phyloP scores from a whole-genome alignment of 2,888 invertebrate species.

The Nephrotoma guestfalica region DNA sequence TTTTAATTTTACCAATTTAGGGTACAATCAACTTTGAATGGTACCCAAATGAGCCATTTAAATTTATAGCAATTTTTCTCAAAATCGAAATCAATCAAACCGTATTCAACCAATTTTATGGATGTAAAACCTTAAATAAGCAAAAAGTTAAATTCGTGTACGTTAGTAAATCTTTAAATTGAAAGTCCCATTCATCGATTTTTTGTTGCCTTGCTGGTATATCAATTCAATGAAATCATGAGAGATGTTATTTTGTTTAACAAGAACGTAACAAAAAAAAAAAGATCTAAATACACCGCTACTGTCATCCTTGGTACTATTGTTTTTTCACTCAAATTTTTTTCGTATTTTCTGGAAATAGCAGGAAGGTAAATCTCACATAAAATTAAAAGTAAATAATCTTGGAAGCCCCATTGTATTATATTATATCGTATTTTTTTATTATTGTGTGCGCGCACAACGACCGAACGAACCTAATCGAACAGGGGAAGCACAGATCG shows the following conservation, averaged over 20 bases:
- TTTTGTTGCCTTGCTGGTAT: not conserved
- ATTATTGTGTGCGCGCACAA: not conserved
- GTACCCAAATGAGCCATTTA: not conserved
- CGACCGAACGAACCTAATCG: not conserved
- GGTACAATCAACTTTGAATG: too few species aligned
- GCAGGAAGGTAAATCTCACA: not conserved
- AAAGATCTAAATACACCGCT: conserved; percentile 1
- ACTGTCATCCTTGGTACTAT: conserved; percentile 3
- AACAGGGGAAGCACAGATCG: not conserved
- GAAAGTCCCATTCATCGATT: not conserved
- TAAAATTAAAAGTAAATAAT: not conserved
- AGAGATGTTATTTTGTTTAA: not conserved
- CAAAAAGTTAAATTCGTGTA: not conserved
- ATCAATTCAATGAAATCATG: not conserved
- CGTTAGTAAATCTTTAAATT: not conserved
- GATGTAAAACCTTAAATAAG: not conserved
- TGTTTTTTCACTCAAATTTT: conserved; percentile 1
- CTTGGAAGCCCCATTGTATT: not conserved
- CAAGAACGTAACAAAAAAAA: not conserved
- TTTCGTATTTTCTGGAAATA: not conserved
- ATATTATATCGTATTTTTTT: not conserved
- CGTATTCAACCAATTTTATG: not conserved
- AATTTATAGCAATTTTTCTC: not conserved
- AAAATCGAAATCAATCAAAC: not conserved
- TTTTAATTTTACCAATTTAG: too few species aligned